Evolutionary conservation across 2,797 vertebrate genomes (phyloP), one percentile per base, ranked within the genome.

Genomic region (Micromesistius poutassou): DNA sequence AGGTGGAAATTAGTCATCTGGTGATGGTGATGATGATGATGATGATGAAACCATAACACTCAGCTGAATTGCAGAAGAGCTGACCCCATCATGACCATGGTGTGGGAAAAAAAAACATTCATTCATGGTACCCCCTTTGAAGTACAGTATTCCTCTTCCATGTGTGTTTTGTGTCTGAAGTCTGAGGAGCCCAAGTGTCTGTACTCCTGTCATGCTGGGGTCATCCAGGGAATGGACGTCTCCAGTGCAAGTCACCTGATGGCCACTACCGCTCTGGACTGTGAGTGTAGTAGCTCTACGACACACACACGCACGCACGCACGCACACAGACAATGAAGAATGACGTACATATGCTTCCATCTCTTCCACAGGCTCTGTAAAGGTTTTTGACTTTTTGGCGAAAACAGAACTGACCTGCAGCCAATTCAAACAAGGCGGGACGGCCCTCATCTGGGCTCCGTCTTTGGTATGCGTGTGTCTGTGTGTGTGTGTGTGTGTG

Each of bases 331-430:
- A 72, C 33, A 6, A 62, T 62, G n/a, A 19, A 19, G 46, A 55
- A 55, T 55, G 6, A 2, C 7, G 0, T 4, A 31, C 9, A 2
- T 77, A 16, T 2, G 0, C 68, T 33, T 79, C 33, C 36, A 16
- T 9, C n/a, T 83, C 2, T 28, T 77, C 33, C 81, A 6, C 81
- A 99, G 98, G 95, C 42, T 93, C 95, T n/a, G 86, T 99, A 55
- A 94, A 93, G 86, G 89, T 99, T 78, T 98, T 95, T 93, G 97
- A 99, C 89, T 96, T 97, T 81, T 78, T 95, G 83, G 89, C 92
- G 42, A 95, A 96, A 82, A 89, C 30, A 50, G 93, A 95, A 62
- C 77, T 98, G 85, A 86, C 91, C 35, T 81, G 83, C 74, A 94
- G 89, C 75, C 94, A 89, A 75, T 98, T 96, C 89, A 96, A 91